Percentiles rank a stretch among this genome's conserved stretches.
Conservation (phyloP, 2,113 vertebrate genomes). For the Corvus moneduloides region DNA sequence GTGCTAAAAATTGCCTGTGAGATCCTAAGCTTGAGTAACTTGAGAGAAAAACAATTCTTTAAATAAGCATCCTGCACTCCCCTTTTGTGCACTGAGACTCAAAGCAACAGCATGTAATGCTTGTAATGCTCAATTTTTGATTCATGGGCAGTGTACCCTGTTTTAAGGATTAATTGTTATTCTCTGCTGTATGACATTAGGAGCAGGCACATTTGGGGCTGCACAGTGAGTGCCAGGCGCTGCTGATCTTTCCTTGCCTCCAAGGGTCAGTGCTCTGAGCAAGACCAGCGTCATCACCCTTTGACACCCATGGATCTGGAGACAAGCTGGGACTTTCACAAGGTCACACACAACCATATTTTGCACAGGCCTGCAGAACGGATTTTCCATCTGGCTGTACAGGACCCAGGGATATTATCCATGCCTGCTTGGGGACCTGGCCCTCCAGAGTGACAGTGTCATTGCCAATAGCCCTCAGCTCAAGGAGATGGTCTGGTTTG, state of each 20-base stretch:
- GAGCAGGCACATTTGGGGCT: background rate
- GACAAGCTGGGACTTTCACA: background rate
- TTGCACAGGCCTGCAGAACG: background rate
- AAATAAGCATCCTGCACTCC: background rate
- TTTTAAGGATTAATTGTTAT: background rate
- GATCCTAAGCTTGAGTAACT: background rate
- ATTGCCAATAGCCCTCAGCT: background rate
- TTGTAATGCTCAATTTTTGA: background rate
- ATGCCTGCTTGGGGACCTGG: background rate
- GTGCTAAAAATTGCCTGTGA: conserved; percentile 12
- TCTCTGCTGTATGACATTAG: background rate
- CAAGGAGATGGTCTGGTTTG: background rate
- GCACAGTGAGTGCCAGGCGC: accelerated
- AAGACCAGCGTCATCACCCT: background rate
- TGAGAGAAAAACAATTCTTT: background rate
- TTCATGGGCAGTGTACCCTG: background rate
- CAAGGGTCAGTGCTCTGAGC: background rate
- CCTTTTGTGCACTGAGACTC: background rate
- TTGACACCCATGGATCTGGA: background rate
- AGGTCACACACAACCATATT: background rate
- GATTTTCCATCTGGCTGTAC: background rate
- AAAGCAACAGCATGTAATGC: background rate
- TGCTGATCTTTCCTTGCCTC: background rate
- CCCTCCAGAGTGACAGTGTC: background rate
- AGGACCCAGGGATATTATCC: accelerated